Evolutionary conservation across 2,888 invertebrate species (phyloP).

Genomic region (Ectemnius lituratus): DNA sequence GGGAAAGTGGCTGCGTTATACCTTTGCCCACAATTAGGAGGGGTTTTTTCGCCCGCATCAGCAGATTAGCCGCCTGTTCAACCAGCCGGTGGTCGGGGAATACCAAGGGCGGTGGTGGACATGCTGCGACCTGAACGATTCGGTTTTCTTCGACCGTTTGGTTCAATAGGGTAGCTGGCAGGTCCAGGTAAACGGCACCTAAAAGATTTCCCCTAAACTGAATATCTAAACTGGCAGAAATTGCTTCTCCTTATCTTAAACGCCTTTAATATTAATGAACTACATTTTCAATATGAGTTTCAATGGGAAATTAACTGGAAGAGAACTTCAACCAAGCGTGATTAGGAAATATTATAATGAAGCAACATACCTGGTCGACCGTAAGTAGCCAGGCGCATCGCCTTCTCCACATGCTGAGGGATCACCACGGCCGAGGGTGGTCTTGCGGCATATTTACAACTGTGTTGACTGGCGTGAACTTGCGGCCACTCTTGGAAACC

Average conservation of each 20-base stretch:
- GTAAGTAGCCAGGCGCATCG: slow-evolving; percentile 88
- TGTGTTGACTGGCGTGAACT: slow-evolving; percentile 91
- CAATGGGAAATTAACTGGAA: too few species aligned
- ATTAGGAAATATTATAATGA: background rate
- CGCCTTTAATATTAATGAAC: background rate
- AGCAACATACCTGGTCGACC: slow-evolving; percentile 88
- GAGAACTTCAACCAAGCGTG: background rate
- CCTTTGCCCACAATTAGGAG: slow-evolving; percentile 94
- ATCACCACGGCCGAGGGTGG: slow-evolving; percentile 90
- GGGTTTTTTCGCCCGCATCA: slow-evolving; percentile 88
- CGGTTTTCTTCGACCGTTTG: slow-evolving; percentile 76
- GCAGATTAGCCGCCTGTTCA: slow-evolving; percentile 84
- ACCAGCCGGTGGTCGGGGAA: slow-evolving; percentile 86
- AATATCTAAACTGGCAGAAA: too few species aligned
- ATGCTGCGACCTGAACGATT: slow-evolving; percentile 66
- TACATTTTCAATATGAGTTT: background rate
- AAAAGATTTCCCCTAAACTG: background rate
- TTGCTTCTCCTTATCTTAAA: too few species aligned
- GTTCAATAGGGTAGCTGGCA: slow-evolving; percentile 91
- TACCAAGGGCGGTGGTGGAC: slow-evolving; percentile 83
- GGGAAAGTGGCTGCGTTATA: slow-evolving; percentile 51
- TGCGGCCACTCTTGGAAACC: slow-evolving; percentile 98
- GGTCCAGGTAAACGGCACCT: slow-evolving; percentile 91
- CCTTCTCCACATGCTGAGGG: slow-evolving; percentile 94
- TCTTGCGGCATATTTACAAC: slow-evolving; percentile 94